Base-by-base conservation (phyloP, 2,888 invertebrate genomes). In the Cheilosia grossa region DNA sequence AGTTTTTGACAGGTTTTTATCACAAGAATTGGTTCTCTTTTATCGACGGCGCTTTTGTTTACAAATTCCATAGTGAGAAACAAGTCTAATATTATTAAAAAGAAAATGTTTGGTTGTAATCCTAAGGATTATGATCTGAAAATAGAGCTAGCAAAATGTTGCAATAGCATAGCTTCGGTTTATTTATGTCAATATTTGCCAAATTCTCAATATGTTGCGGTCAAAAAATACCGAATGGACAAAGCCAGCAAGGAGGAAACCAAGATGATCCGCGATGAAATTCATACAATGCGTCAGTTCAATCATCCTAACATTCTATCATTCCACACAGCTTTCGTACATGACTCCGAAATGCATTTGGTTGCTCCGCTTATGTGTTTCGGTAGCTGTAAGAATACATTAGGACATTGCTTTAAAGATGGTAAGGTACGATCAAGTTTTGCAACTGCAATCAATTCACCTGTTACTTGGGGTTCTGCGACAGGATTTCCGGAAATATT, bases 301-400 rank as follows among this genome's bases (percentile, higher is more conserved):
- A 94, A 95, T 87, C 97, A 98, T 92, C 94, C 94, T 4, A 96
- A 97, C 91, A 94, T 98, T 69, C 93, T 97, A 53, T 94, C 95
- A 30, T 95, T 96, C 90, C 92, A 95, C 87, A 94, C 95, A 40
- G 94, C 96, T 4, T 98, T 97, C 92, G 95, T 97, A 1, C 93
- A 94, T 75, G 95, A 95, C n/a, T 94, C 94, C 51, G 95, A 97
- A 90, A 93, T 98, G 40, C 96, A 95, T 91, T 94, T 96, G 6
- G 94, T 97, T 17, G 95, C 96, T 87, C 97, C 97, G 0, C 93
- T 97, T 10, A 96, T 97, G 96, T 95, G 95, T 30, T 96, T 95
- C 90, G 96, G 97, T 3, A 97, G 97, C 0, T 96, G 97, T 89
- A 93, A 95, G 80, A 96, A 97, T 90, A 93, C 97, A 87, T 93